phyloP scores from a whole-genome alignment of 2,888 invertebrate species.

The Lasioglossum morio region DNA sequence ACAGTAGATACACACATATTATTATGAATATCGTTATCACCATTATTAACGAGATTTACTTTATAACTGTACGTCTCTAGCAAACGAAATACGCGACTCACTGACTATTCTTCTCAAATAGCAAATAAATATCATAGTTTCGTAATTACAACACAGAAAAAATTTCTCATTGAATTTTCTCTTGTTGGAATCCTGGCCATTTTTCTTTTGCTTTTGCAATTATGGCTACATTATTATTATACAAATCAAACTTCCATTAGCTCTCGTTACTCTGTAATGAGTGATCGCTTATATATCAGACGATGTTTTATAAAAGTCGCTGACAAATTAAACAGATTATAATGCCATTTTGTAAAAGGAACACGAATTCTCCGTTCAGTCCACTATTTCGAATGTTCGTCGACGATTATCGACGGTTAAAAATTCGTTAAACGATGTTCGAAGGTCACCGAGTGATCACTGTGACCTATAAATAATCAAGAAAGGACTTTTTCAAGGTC shows the following conservation, averaged over 20 bases:
- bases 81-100: not conserved
- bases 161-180: too few relatives aligned
- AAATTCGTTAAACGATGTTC: too few relatives aligned
- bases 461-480: not conserved
- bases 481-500: not conserved
- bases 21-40: not conserved
- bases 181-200: not conserved
- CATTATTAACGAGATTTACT: not conserved
- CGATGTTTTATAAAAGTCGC: not conserved
- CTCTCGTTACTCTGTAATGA: not conserved
- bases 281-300: not conserved
- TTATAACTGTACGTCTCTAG: not conserved
- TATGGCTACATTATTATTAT: not conserved
- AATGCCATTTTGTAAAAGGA: not conserved
- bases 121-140: not conserved
- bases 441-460: not conserved
- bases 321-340: not conserved
- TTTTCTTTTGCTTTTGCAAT: not conserved
- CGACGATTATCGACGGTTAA: not conserved
- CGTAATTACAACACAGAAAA: too few relatives aligned
- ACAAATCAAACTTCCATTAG: not conserved
- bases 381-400: not conserved
- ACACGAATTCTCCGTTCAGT: not conserved
- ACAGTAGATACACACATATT: not conserved
- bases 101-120: not conserved